phyloP scores from a whole-genome alignment of 1,140 invertebrate genomes.

The Trichomalopsis sarcophagae region DNA sequence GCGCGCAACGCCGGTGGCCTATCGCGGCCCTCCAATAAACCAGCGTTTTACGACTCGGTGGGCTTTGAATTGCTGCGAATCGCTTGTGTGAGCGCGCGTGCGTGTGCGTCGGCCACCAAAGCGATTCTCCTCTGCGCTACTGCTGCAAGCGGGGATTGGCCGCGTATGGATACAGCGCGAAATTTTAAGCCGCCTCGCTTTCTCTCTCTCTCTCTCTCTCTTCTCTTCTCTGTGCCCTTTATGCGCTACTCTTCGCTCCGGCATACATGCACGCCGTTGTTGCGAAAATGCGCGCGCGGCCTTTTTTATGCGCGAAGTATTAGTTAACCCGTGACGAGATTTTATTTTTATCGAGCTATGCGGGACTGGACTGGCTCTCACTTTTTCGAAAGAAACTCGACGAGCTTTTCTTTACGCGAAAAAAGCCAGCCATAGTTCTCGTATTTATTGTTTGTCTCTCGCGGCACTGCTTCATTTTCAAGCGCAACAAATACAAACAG shows the following conservation, averaged over 20 bases:
- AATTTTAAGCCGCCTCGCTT: slow-evolving; percentile 21
- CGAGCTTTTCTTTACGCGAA: neutral
- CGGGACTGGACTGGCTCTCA: neutral
- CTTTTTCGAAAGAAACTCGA: neutral
- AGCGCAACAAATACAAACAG: neutral
- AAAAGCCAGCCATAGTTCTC: neutral
- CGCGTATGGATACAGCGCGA: slow-evolving; percentile 1
- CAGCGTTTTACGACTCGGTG: slow-evolving; percentile 31
- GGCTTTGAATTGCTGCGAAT: slow-evolving; percentile 31
- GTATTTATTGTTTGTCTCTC: neutral
- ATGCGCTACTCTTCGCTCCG: neutral
- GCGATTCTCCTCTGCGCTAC: slow-evolving; percentile 7
- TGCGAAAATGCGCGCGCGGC: neutral
- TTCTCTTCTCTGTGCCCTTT: neutral
- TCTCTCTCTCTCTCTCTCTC: neutral
- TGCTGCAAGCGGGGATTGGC: neutral
- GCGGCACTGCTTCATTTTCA: neutral
- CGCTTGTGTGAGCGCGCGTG: neutral
- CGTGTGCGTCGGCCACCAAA: neutral
- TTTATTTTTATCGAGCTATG: neutral
- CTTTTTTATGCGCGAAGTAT: neutral
- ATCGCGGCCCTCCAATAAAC: slow-evolving; percentile 41
- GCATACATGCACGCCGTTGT: neutral
- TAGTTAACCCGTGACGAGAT: neutral
- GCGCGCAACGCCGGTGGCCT: slow-evolving; percentile 7